Evolutionary conservation across 2,113 vertebrate species (phyloP), one percentile per base, ranked within the genome.

Genomic region (Loxodonta africana): DNA sequence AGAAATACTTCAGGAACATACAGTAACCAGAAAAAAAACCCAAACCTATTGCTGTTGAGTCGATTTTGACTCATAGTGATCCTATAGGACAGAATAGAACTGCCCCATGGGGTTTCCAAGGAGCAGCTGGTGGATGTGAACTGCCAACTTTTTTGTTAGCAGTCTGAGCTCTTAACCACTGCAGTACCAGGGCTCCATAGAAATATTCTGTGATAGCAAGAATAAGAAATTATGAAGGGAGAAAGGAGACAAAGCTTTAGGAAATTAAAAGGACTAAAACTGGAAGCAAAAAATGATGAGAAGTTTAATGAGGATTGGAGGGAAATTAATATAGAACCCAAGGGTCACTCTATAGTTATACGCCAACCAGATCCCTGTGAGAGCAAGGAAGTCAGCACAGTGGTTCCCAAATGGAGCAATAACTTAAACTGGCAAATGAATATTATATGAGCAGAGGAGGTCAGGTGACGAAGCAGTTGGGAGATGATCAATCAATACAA

Each of bases 261-360:
- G 76, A 51, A 63, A 83, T 46, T 48, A 28, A 97, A 96, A 83
- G 20, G 5, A 86, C 67, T 78, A 83, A 97, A 84, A 44, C 17
- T 65, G 65, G 81, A 46, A 44, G 37, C 7, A 33, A 60, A 77
- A 83, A 71, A 30, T 83, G 14, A 84, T 83, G 73, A 67, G 25
- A 88, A 65, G 41, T 11, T 73, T 87, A 80, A 81, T 88, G 48
- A 77, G 14, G 28, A 3, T 30, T 84, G 51, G 26, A 48, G 74
- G 74, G 63, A 33, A 90, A 28, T 93, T n/a, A 96, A 90, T 82
- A 23, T 62, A 87, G 91, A 94, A 65, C 6, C 17, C 60, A 95
- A 78, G 14, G 62, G 11, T 76, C 20, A 77, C 44, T 69, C 63
- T 37, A 65, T 80, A 73, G 57, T 77, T 23, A 28, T 53, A 17